Percentiles rank a stretch among this genome's conserved stretches.
phyloP scores from a whole-genome alignment of 2,888 invertebrate genomes.

The Xestobium rufovillosum region DNA sequence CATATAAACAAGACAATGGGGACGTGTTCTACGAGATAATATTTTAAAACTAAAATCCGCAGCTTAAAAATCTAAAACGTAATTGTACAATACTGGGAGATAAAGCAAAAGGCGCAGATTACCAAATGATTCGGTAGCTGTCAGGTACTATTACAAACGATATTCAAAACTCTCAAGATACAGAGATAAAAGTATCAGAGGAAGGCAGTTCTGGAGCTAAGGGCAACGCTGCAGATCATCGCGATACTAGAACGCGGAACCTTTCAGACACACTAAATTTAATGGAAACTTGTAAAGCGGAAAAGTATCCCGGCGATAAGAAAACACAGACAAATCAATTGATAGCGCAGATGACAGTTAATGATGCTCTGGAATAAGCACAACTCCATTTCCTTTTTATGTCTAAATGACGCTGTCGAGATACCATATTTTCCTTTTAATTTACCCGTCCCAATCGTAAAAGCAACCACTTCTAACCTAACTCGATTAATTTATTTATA shows the following conservation, averaged over 20 bases:
- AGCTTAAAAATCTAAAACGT: too few species aligned
- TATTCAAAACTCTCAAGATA: conserved; percentile 30
- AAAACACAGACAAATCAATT: conserved; percentile 43
- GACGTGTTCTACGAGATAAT: neutral
- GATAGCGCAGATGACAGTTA: conserved; percentile 42
- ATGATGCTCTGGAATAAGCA: conserved; percentile 35
- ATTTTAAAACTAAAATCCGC: neutral
- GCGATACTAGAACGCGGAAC: too few species aligned
- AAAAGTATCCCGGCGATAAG: conserved; percentile 41
- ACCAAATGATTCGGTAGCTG: conserved; percentile 32
- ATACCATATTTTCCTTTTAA: too few species aligned
- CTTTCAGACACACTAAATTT: conserved; percentile 35
- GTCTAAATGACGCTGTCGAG: too few species aligned
- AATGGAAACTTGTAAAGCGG: conserved; percentile 41
- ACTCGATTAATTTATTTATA: too few species aligned
- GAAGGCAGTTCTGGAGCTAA: conserved; percentile 21
- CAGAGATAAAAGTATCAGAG: conserved; percentile 31
- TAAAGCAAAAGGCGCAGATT: conserved; percentile 25
- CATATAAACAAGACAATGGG: conserved; percentile 3
- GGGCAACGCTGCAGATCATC: conserved; percentile 31
- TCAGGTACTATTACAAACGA: conserved; percentile 28
- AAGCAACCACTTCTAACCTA: too few species aligned
- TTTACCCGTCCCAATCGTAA: too few species aligned
- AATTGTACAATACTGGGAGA: too few species aligned
- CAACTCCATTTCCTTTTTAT: conserved; percentile 38